Conservation (phyloP, 2,888 invertebrate species). For the Acanthacorydalis orientalis region DNA sequence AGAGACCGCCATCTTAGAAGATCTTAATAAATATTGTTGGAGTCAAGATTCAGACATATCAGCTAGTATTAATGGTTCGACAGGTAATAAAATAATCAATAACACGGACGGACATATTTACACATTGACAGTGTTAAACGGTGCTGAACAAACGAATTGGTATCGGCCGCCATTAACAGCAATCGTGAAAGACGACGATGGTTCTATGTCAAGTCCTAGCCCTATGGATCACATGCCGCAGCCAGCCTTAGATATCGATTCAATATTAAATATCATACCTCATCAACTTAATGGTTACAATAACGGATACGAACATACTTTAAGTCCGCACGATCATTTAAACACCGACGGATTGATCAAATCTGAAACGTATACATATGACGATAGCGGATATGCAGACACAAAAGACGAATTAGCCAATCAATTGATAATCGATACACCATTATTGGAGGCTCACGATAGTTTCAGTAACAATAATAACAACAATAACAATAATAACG, state of each 20-base stretch:
- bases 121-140: conserved; percentile 72
- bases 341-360: conserved; percentile 46
- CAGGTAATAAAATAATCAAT: conserved; percentile 17
- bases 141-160: conserved; percentile 36
- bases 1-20: conserved; percentile 62
- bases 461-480: conserved; percentile 48
- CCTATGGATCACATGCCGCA: conserved; percentile 36
- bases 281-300: conserved; percentile 29
- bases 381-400: conserved; percentile 60
- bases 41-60: conserved; percentile 40
- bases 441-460: conserved; percentile 35
- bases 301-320: conserved; percentile 39
- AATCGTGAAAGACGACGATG: conserved; percentile 46
- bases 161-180: conserved; percentile 39
- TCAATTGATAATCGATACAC: conserved; percentile 30
- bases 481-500: conserved; percentile 28
- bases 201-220: conserved; percentile 39
- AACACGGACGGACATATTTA: conserved; percentile 73
- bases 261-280: conserved; percentile 57
- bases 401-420: conserved; percentile 36
- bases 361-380: conserved; percentile 56
- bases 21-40: conserved; percentile 75
- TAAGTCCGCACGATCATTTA: conserved; percentile 23
- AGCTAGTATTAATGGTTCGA: conserved; percentile 29
- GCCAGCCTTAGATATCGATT: conserved; percentile 58